Evolutionary conservation across 2,888 invertebrate species (phyloP), one percentile per base, ranked within the genome.

Genomic region (Notodonta dromedarius): DNA sequence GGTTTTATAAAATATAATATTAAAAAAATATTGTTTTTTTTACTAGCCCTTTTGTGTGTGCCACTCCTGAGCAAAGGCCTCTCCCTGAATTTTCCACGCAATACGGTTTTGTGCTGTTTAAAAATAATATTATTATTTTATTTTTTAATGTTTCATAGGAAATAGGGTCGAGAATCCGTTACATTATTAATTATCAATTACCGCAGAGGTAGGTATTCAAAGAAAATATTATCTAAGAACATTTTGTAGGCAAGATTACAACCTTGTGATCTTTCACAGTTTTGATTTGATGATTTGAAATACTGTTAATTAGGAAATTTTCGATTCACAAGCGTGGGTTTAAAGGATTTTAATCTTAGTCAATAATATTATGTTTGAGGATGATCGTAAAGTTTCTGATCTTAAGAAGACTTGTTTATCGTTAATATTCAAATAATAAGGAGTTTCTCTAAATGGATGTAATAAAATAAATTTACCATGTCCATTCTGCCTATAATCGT

Each of bases 261-360:
- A 54, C 54, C 40, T 55, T n/a, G 12, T 14, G 55, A 55, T 55
- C 39, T 14, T 55, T 55, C 14, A 55, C 14, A 53, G 54, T 54
- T 54, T 16, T 39, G 40, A 54, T 40, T 39, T 54, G 54, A 39
- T 54, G 12, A 39, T 54, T 35, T 7, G 6, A 52, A 52, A 52
- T 40, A 40, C 13, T 14, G n/a, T 8, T 55, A 40, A 55, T 55
- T 55, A 40, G 40, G 40, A 40, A 14, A 55, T 55, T 52, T 55
- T 55, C 39, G 55, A 55, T 55, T 55, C 12, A 6, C 52, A 40
- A 6, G 14, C 40, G 39, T 40, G 14, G 39, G 14, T 8, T 55
- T 40, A 55, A 55, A 14, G 14, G 40, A 39, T 55, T 55, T 55
- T 8, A 55, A 7, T 55, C n/a, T 39, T 32, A 39, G 54, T 54